Conservation (phyloP, 1,140 invertebrate genomes). For the Drosophila truncata region DNA sequence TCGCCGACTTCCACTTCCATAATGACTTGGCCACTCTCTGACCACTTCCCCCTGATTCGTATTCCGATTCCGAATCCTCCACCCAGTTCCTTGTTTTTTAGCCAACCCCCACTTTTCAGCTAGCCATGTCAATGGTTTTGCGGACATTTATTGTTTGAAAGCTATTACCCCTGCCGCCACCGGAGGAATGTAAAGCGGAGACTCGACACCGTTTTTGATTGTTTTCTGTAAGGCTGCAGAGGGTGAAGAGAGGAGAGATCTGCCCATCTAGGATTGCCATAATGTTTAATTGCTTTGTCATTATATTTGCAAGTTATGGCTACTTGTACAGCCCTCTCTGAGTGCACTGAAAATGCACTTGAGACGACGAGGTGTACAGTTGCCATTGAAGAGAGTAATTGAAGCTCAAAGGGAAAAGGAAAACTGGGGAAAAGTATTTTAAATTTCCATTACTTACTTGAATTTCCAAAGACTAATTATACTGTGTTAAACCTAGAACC, state of each 20-base stretch:
- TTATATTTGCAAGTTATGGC: slow-evolving; percentile 81
- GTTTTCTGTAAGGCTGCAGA: slow-evolving; percentile 57
- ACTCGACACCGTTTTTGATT: slow-evolving; percentile 84
- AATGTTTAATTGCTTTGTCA: slow-evolving; percentile 83
- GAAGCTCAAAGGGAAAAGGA: not conserved
- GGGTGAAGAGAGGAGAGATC: not conserved
- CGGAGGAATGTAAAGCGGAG: slow-evolving; percentile 48
- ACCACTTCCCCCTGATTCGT: slow-evolving; percentile 10
- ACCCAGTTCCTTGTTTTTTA: slow-evolving; percentile 5
- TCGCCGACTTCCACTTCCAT: slow-evolving; percentile 59
- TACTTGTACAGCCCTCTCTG: slow-evolving; percentile 39
- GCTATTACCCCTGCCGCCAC: slow-evolving; percentile 79
- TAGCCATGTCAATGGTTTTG: slow-evolving; percentile 85
- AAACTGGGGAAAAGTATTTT: not conserved
- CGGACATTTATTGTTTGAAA: slow-evolving; percentile 86
- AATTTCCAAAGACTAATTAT: slow-evolving; percentile 16
- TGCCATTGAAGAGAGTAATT: slow-evolving; percentile 8
- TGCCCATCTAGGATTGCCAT: slow-evolving; percentile 63
- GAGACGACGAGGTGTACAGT: slow-evolving; percentile 34
- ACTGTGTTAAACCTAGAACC: not conserved
- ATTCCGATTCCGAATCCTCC: not conserved
- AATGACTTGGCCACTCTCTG: slow-evolving; percentile 76
- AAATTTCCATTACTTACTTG: not conserved
- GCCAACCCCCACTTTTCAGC: slow-evolving; percentile 42
- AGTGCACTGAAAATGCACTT: slow-evolving; percentile 56